phyloP scores from a whole-genome alignment of 2,113 vertebrate genomes.

The Euleptes europaea region DNA sequence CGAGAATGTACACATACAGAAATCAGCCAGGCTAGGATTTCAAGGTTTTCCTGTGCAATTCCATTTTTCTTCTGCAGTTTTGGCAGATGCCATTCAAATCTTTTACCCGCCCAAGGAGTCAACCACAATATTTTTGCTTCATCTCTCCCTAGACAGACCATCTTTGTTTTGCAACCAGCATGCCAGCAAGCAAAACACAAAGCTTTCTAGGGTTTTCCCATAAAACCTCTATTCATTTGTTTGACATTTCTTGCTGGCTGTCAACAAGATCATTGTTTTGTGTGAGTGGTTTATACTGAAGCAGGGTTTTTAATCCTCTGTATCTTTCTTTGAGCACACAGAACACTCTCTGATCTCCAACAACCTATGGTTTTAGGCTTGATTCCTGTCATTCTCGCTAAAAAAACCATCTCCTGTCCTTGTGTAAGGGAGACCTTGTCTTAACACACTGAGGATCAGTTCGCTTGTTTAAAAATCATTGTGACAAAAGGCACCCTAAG shows the following conservation, averaged over 20 bases:
- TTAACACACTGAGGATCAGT: not conserved
- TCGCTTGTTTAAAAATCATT: not conserved
- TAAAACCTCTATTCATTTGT: conserved; percentile 50
- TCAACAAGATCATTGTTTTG: conserved; percentile 40
- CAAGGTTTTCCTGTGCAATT: conserved; percentile 49
- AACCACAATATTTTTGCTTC: conserved; percentile 51
- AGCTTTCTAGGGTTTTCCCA: conserved; percentile 54
- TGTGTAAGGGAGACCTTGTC: not conserved
- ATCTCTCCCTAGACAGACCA: conserved; percentile 26
- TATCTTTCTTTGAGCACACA: not conserved
- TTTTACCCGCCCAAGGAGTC: conserved; percentile 42
- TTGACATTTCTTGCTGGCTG: conserved; percentile 37
- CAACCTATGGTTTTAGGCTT: conserved; percentile 2
- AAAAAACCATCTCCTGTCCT: not conserved
- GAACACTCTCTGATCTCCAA: not conserved
- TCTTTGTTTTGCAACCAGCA: conserved; percentile 44
- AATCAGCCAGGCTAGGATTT: conserved; percentile 42
- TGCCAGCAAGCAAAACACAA: conserved; percentile 35
- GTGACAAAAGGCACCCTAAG: not conserved
- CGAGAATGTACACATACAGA: too few relatives aligned
- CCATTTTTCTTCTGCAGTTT: conserved; percentile 52
- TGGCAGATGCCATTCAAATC: conserved; percentile 46
- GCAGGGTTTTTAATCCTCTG: not conserved
- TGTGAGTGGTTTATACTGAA: conserved; percentile 24
- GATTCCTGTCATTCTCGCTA: conserved; percentile 10